Percentiles rank a stretch among this genome's conserved stretches.
Evolutionary conservation across 2,113 vertebrate species (phyloP).

Genomic region (Polypterus senegalus): DNA sequence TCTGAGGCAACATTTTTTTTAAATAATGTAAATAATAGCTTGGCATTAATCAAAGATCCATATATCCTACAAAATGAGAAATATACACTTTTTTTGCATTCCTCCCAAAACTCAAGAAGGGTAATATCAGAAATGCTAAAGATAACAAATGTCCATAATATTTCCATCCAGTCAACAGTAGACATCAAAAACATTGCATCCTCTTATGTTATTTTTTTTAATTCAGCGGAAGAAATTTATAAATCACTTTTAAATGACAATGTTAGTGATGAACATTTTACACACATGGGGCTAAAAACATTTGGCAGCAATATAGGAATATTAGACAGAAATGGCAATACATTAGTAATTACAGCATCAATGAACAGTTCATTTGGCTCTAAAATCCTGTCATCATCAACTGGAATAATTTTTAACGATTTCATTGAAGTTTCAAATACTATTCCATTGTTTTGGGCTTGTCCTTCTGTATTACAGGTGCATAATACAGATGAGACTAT

Average conservation of each 20-base stretch:
- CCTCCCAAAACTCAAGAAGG: slow-evolving; percentile 20
- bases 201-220: slow-evolving; percentile 22
- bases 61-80: slow-evolving; percentile 17
- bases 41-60: slow-evolving; percentile 22
- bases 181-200: slow-evolving; percentile 17
- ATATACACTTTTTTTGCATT: slow-evolving; percentile 28
- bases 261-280: background rate
- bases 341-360: slow-evolving; percentile 39
- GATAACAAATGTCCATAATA: slow-evolving; percentile 12
- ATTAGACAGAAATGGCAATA: slow-evolving; percentile 30
- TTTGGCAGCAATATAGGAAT: slow-evolving; percentile 33
- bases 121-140: slow-evolving; percentile 26
- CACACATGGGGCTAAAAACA: slow-evolving; percentile 10
- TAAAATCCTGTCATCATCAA: slow-evolving; percentile 32
- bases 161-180: slow-evolving; percentile 11
- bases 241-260: background rate
- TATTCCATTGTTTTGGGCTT: slow-evolving; percentile 24
- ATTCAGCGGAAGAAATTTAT: slow-evolving; percentile 13
- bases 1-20: slow-evolving; percentile 14
- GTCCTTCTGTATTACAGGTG: slow-evolving; percentile 32
- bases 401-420: slow-evolving; percentile 38
- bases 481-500: slow-evolving; percentile 14
- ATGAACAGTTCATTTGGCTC: slow-evolving; percentile 48
- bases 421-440: slow-evolving; percentile 15
- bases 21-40: slow-evolving; percentile 3